Evolutionary conservation across 2,797 vertebrate genomes (phyloP).

Genomic region (Acanthopagrus latus): DNA sequence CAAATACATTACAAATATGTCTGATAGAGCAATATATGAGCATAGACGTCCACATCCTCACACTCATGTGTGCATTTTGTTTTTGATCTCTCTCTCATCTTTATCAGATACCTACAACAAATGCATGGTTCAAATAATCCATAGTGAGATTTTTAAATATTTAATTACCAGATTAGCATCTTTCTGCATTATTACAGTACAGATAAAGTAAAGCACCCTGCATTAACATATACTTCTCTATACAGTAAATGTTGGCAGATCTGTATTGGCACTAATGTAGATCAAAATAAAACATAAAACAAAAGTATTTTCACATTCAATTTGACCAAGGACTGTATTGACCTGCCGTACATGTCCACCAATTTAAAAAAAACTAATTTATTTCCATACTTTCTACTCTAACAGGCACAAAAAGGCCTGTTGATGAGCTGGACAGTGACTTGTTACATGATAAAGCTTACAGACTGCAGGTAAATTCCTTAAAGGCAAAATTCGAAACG

Average conservation of each 20-base stretch:
- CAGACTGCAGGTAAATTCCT: conserved; percentile 18
- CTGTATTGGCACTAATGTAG: conserved; percentile 6
- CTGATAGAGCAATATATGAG: conserved; percentile 3
- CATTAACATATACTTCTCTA: neutral
- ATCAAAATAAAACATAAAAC: conserved; percentile 31
- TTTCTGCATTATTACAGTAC: conserved; percentile 2
- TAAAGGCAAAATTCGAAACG: conserved; percentile 24
- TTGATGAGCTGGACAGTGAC: neutral
- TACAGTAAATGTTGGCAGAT: neutral
- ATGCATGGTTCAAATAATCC: conserved; percentile 3
- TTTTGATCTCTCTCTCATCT: neutral
- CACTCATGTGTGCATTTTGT: neutral
- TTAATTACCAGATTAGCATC: neutral
- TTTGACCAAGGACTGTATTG: neutral
- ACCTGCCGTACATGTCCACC: neutral
- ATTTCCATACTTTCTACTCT: conserved; percentile 17
- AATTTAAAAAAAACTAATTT: conserved; percentile 22
- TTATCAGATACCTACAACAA: neutral
- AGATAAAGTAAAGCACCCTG: conserved; percentile 12
- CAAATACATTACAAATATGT: neutral
- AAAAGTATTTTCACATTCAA: conserved; percentile 13
- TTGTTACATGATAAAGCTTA: conserved; percentile 26
- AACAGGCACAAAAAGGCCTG: conserved; percentile 5
- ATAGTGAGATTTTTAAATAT: conserved; percentile 1
- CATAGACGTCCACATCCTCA: conserved; percentile 2